Conservation (phyloP, 2,888 invertebrate species). For the Lycophotia porphyrea region DNA sequence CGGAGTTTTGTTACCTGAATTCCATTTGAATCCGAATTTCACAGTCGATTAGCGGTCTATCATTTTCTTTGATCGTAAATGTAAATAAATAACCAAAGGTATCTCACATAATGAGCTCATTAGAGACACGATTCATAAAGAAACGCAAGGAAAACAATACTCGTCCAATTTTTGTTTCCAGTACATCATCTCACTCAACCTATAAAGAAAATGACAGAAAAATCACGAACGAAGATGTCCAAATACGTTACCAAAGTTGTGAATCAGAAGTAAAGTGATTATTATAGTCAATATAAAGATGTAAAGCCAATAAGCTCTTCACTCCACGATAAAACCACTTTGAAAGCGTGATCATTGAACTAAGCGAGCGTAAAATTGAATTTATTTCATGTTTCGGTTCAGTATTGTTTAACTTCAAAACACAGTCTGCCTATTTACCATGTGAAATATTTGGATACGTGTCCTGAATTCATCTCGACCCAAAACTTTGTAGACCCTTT, state of each 20-base stretch:
- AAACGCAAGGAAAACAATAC: not conserved
- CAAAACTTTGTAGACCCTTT: conserved; percentile 59
- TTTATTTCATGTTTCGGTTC: conserved; percentile 43
- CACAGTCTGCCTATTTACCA: conserved; percentile 69
- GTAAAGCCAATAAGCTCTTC: conserved; percentile 32
- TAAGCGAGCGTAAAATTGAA: conserved; percentile 45
- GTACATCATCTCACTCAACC: not conserved
- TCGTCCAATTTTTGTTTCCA: not conserved
- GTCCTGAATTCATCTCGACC: conserved; percentile 68
- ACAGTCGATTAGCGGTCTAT: not conserved
- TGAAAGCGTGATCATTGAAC: conserved; percentile 25
- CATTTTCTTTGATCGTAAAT: conserved; percentile 12
- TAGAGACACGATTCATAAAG: not conserved
- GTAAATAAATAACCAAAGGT: conserved; percentile 6
- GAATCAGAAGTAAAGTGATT: conserved; percentile 21
- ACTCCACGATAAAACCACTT: conserved; percentile 23
- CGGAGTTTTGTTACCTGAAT: not conserved
- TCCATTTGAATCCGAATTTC: conserved; percentile 2
- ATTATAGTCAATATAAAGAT: conserved; percentile 37
- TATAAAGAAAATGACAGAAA: not conserved
- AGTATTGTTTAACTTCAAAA: conserved; percentile 62
- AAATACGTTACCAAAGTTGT: not conserved
- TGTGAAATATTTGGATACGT: conserved; percentile 70
- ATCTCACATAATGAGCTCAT: not conserved
- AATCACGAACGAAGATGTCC: not conserved